These are phyloP conservation scores for Erythrocebus patas DNA, from an alignment of 2,113 vertebrate species.

Conservation along the genomic window DNA sequence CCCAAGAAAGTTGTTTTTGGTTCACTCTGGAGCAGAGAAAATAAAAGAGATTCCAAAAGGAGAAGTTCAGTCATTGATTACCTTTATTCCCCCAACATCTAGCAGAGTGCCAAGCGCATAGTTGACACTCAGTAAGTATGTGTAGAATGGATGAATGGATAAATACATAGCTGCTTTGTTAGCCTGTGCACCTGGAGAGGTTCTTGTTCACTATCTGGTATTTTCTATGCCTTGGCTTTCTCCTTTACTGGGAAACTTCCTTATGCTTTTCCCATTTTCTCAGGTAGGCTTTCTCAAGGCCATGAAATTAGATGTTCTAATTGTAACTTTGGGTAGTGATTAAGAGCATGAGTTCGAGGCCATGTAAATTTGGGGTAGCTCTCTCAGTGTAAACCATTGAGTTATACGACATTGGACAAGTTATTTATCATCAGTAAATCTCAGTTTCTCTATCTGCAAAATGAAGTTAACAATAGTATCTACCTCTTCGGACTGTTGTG, in stretches of 20 bases:
- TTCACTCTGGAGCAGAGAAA: neutral
- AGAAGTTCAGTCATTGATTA: neutral
- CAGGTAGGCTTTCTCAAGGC: neutral
- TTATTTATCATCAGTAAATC: constrained; percentile 27
- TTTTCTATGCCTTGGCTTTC: constrained; percentile 15
- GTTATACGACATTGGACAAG: neutral
- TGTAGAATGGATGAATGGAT: neutral
- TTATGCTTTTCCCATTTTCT: neutral
- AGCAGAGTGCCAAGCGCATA: neutral
- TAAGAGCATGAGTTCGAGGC: neutral
- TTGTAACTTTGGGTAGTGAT: neutral
- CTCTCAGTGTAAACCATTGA: neutral
- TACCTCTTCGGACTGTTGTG: constrained; percentile 1
- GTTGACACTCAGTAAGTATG: neutral
- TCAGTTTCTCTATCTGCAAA: constrained; percentile 20
- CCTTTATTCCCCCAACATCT: neutral
- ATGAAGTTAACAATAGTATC: neutral
- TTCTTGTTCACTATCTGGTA: neutral
- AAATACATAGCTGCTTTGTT: neutral
- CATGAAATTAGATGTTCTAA: neutral
- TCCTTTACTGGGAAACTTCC: neutral
- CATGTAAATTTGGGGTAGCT: neutral
- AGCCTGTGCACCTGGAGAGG: neutral
- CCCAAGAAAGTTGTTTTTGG: neutral
- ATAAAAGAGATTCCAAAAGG: constrained; percentile 20